Base-by-base conservation (phyloP, 2,113 vertebrate genomes). In the Psettodes erumei region DNA sequence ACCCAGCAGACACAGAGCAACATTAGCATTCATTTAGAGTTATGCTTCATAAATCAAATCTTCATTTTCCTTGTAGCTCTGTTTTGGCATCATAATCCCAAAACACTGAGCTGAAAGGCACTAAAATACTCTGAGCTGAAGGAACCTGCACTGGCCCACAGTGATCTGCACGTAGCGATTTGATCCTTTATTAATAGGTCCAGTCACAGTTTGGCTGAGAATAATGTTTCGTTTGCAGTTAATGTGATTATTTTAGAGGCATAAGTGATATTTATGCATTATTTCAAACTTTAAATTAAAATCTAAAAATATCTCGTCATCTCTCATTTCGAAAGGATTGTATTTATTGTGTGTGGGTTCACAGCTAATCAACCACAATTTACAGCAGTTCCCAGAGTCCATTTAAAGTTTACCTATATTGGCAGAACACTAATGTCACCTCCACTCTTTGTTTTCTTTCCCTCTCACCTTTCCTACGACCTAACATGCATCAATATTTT, bases 401-500 rank as follows among this genome's bases (percentile, higher is more conserved):
- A 81, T 70, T 79, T 73, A 28, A 86, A 79, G 60, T 85, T 81
- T 83, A 65, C 19, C 42, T 62, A 37, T 65, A 70, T 64, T 63
- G 77, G 64, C 61, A 75, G 33, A 75, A 62, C 56, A 28, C 45
- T 40, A 75, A 76, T 80, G 75, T 85, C 87, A 77, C 77, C 67
- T 72, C 51, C 51, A 68, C 27, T 75, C 60, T 85, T 69, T 87
- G 82, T 88, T 87, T 92, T 87, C 55, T 53, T 55, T 81, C 74
- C 65, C 58, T 16, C 65, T 88, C 77, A 77, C 79, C 86, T 85
- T 87, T 82, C 62, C 73, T 58, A 62, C 54, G 60, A 71, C 53
- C 66, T 35, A 71, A 67, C 50, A 45, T 63, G 75, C 68, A 71
- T 91, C 83, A 79, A 88, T 87, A 87, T 79, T 72, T 77, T 86